phyloP scores from a whole-genome alignment of 64 coral and sea anemone species.

The Acropora yongei region DNA sequence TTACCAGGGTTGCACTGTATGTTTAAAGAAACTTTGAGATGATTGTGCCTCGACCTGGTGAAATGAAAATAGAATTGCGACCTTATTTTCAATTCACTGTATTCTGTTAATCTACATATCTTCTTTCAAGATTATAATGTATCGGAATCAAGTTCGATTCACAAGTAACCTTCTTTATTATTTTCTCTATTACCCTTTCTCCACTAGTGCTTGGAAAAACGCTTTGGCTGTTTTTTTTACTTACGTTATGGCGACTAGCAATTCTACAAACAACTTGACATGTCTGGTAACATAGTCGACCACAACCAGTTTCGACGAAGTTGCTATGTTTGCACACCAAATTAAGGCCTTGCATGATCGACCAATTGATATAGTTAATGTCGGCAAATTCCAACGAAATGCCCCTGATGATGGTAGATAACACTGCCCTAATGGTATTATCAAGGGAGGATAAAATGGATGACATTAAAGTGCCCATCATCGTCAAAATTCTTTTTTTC shows the following conservation, averaged over 20 bases:
- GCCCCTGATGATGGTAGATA: background rate
- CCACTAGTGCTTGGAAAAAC: background rate
- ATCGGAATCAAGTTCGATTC: background rate
- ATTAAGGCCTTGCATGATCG: background rate
- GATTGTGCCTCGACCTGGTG: background rate
- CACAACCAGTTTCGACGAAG: constrained; percentile 8
- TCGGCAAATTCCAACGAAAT: background rate
- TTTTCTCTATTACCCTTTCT: constrained; percentile 10
- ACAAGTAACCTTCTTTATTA: background rate
- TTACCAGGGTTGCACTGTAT: background rate
- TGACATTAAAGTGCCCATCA: background rate
- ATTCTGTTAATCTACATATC: background rate
- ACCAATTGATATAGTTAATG: background rate
- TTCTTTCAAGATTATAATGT: background rate
- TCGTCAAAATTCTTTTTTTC: too few species aligned
- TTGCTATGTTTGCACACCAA: background rate
- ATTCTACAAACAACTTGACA: background rate
- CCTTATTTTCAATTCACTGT: background rate
- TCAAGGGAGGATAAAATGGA: background rate
- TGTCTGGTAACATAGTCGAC: background rate
- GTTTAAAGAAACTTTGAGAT: background rate
- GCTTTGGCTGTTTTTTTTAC: background rate
- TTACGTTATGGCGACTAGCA: background rate
- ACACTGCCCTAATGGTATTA: constrained; percentile 3
- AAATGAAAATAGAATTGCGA: background rate